These are phyloP conservation scores for Agapornis roseicollis DNA, from an alignment of 2,113 vertebrate species.

Conservation along the genomic window DNA sequence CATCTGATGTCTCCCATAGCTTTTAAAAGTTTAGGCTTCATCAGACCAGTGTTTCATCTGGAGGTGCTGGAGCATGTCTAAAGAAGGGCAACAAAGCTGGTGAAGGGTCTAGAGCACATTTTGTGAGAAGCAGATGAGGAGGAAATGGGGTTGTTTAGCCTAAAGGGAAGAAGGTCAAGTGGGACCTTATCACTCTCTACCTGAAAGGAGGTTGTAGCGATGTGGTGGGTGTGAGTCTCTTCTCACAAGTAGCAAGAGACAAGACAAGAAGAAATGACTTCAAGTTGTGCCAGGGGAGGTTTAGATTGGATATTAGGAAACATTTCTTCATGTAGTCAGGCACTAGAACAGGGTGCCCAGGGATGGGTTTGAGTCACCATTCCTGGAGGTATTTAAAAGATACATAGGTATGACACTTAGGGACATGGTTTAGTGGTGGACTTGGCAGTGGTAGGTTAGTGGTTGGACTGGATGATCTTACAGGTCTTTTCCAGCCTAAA, in stretches of 20 bases:
- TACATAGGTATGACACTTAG: accelerated
- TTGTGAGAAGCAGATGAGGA: background rate
- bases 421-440: background rate
- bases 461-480: background rate
- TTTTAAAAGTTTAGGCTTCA: background rate
- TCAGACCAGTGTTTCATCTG: background rate
- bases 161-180: background rate
- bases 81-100: background rate
- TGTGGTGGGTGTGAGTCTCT: background rate
- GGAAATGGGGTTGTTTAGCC: background rate
- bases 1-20: background rate
- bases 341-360: background rate
- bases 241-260: background rate
- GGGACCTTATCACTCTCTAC: background rate
- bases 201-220: background rate
- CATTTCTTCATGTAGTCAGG: background rate
- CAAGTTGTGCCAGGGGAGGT: background rate
- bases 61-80: background rate
- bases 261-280: background rate
- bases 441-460: background rate
- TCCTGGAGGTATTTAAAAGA: background rate
- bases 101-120: background rate
- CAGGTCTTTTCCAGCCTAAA: background rate
- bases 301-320: background rate
- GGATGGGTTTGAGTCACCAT: background rate